Percentiles rank a stretch among this genome's conserved stretches.
These are phyloP conservation scores for Teleiodes luculella DNA, from an alignment of 2,888 invertebrate species.

Conservation along the genomic window DNA sequence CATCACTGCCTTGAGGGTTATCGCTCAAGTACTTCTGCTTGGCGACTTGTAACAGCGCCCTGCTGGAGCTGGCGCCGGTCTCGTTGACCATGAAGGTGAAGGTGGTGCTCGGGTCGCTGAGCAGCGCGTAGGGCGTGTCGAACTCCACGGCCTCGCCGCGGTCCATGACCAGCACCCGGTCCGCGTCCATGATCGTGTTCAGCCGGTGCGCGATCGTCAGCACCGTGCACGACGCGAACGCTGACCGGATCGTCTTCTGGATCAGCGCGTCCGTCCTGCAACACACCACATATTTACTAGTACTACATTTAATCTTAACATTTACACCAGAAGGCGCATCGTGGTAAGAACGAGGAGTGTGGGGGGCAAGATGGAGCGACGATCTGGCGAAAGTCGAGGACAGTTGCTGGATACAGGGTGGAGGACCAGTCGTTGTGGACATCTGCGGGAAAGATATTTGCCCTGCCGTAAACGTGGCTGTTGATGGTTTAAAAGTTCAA, in stretches of 20 bases:
- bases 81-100: constrained; percentile 79
- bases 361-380: too few relatives aligned
- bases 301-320: too few relatives aligned
- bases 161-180: constrained; percentile 85
- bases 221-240: constrained; percentile 90
- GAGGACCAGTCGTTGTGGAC: too few relatives aligned
- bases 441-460: too few relatives aligned
- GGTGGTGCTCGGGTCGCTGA: constrained; percentile 72
- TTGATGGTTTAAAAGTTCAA: too few relatives aligned
- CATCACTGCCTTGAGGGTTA: constrained; percentile 17
- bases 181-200: constrained; percentile 94
- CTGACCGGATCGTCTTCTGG: constrained; percentile 87
- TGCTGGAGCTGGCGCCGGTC: constrained; percentile 77
- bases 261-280: constrained; percentile 87
- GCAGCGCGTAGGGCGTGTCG: constrained; percentile 80
- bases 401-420: too few relatives aligned
- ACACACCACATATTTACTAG: too few relatives aligned
- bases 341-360: too few relatives aligned
- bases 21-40: constrained; percentile 61
- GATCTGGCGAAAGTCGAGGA: too few relatives aligned
- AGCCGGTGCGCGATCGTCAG: constrained; percentile 94
- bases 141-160: constrained; percentile 81
- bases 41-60: constrained; percentile 67
- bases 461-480: too few relatives aligned
- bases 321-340: too few relatives aligned